A percentile compares a stretch with the other conserved stretches of the same genome.
These are phyloP conservation scores for Bradynema listronoti DNA, from an alignment of 1,140 invertebrate species.

Conservation along the genomic window DNA sequence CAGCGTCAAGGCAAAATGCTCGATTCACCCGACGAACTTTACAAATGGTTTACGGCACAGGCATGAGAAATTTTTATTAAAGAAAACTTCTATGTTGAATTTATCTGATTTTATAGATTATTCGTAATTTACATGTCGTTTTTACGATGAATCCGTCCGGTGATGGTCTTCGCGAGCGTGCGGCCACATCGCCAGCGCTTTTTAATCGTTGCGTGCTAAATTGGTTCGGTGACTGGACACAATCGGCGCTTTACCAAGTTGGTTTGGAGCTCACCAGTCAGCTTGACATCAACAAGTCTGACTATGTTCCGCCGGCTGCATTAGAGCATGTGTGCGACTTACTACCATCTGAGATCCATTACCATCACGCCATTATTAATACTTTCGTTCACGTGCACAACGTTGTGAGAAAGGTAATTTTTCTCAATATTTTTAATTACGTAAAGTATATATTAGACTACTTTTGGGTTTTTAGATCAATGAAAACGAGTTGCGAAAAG, in stretches of 20 bases:
- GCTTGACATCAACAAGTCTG: constrained; percentile 63
- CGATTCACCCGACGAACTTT: constrained; percentile 93
- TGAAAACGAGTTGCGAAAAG: constrained; percentile 68
- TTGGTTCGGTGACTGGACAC: constrained; percentile 99
- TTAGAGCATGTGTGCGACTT: constrained; percentile 60
- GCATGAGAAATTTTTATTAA: constrained; percentile 47
- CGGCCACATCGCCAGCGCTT: constrained; percentile 92
- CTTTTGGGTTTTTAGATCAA: too few species aligned
- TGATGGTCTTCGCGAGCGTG: constrained; percentile 92
- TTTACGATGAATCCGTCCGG: constrained; percentile 99
- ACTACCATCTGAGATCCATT: constrained; percentile 69
- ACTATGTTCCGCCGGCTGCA: constrained; percentile 51
- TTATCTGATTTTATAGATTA: constrained; percentile 70
- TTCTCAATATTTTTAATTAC: too few species aligned
- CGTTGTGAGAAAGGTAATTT: too few species aligned
- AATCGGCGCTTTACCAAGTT: constrained; percentile 88
- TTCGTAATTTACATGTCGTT: constrained; percentile 96
- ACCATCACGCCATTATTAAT: constrained; percentile 88
- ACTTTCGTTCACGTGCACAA: constrained; percentile 96
- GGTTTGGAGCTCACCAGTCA: constrained; percentile 64
- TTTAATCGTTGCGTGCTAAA: constrained; percentile 99
- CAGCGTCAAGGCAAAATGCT: constrained; percentile 95
- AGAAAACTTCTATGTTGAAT: not conserved
- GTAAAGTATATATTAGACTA: too few species aligned
- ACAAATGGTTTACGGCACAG: constrained; percentile 91